phyloP scores from a whole-genome alignment of 2,113 vertebrate genomes.

The Cyanoliseus patagonus region DNA sequence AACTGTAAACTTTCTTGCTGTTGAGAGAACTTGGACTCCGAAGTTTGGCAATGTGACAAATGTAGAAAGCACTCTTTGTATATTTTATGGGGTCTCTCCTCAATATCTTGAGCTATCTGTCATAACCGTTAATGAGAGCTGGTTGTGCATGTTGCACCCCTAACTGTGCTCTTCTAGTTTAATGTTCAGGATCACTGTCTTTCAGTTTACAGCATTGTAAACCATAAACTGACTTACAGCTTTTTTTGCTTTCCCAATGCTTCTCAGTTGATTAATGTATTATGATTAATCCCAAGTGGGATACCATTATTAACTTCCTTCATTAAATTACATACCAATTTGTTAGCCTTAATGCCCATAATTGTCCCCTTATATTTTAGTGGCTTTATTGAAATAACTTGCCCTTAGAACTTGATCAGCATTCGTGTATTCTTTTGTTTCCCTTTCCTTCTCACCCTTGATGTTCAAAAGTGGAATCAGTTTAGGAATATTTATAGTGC shows the following conservation, averaged over 20 bases:
- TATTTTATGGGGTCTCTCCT: not conserved
- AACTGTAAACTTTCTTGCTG: not conserved
- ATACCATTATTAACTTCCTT: slow-evolving; percentile 25
- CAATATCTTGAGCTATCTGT: not conserved
- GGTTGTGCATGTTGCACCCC: not conserved
- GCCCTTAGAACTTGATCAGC: not conserved
- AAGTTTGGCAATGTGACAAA: not conserved
- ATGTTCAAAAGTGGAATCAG: slow-evolving; percentile 5
- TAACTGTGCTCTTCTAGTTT: not conserved
- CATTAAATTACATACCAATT: not conserved
- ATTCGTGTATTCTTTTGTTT: not conserved
- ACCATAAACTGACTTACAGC: not conserved
- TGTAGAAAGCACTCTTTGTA: not conserved
- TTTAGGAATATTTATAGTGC: slow-evolving; percentile 31
- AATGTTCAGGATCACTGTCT: not conserved
- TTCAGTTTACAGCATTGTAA: not conserved
- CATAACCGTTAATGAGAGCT: not conserved
- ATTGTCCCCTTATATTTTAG: not conserved
- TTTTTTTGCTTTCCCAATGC: not conserved
- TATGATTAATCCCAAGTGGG: not conserved
- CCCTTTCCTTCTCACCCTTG: not conserved
- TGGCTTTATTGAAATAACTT: not conserved
- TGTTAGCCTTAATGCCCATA: slow-evolving; percentile 5
- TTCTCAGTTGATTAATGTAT: slow-evolving; percentile 38
- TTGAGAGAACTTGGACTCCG: not conserved